Evolutionary conservation across 1,140 invertebrate genomes (phyloP), one percentile per base, ranked within the genome.

Genomic region (Mactra quadrangularis): DNA sequence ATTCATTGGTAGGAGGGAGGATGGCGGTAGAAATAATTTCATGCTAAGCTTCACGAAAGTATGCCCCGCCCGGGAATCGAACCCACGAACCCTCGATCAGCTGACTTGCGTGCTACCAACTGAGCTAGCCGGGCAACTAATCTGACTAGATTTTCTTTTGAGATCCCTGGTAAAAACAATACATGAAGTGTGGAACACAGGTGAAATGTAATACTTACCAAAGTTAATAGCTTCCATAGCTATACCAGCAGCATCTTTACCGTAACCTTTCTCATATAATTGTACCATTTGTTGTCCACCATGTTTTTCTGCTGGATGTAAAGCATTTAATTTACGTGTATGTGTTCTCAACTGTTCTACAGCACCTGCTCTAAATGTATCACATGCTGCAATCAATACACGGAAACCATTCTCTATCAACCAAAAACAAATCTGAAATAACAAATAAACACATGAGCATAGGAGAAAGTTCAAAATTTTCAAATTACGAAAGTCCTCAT

Each of bases 341-440:
- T 99, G 99, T 2, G 99, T 99, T 27, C 98, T 95, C 64, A 99
- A 94, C 92, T 99, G 99, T 93, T 99, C 99, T 3, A 99, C 99
- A 71, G 99, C 99, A 55, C 99, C 99, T 35, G 99, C 98, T 87
- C 99, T 95, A 94, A 99, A 99, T 53, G 99, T 99, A 94, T 99
- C 99, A 93, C 99, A 99, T 47, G 99, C 99, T 19, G 99, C 99
- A 82, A 99, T 99, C 87, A 99, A 92, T 19, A 99, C 99, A 53
- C 96, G 95, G 88, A 99, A 96, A 88, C 97, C 96, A 93, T 99
- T 99, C 94, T 99, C 98, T 86, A 99, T 98, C 64, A 99, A 94
- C 99, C 99, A 99, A 92, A 99, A 99, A 90, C 98, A 98, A 75
- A 99, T 99, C 95, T 95, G 55, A 33, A 31, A 71, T 33, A 41